Base-by-base conservation (phyloP, 2,888 invertebrate genomes). In the Andrena hattorfiana region DNA sequence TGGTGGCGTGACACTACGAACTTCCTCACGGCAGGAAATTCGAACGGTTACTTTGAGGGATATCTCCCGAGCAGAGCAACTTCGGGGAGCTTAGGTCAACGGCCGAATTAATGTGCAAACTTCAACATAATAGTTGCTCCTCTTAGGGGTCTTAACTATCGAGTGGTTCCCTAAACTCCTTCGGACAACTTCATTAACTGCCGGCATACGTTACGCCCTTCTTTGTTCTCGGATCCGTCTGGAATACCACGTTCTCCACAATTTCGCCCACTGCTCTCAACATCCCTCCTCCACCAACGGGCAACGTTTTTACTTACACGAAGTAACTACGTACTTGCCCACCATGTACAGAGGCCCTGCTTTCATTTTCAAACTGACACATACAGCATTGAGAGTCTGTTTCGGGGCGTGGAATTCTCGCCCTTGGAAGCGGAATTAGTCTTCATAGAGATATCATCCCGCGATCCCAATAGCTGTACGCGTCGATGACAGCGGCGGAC, bases 51-150 rank as follows among this genome's bases (percentile, higher is more conserved):
- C 86, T 85, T 87, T 85, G 89, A 86, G 87, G 89, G 84, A 89
- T 89, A 89, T 89, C 87, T 85, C 79, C 35, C 66, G 60, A 74
- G 79, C 78, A 62, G 81, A 59, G 82, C 59, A 87, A 89, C 85
- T 88, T 88, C 72, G 30, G 23, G 79, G 71, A 72, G 86, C 87
- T 81, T 67, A 69, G 80, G 82, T 83, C 85, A 89, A 87, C 82
- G 85, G 81, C 87, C 85, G 86, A 89, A 89, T 89, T 89, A 90
- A 89, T 89, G 89, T 85, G 90, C 85, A 90, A 89, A 89, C 89
- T 89, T 89, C 84, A 80, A 89, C 85, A 87, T 87, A 90, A 90
- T 90, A 89, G 89, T 89, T 89, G 90, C 86, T 85, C 80, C 86
- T 87, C 82, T 85, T 81, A 78, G 78, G 81, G 89, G 80, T 89